phyloP scores from a whole-genome alignment of 2,888 invertebrate genomes.

The Leptinotarsa tumamoca region DNA sequence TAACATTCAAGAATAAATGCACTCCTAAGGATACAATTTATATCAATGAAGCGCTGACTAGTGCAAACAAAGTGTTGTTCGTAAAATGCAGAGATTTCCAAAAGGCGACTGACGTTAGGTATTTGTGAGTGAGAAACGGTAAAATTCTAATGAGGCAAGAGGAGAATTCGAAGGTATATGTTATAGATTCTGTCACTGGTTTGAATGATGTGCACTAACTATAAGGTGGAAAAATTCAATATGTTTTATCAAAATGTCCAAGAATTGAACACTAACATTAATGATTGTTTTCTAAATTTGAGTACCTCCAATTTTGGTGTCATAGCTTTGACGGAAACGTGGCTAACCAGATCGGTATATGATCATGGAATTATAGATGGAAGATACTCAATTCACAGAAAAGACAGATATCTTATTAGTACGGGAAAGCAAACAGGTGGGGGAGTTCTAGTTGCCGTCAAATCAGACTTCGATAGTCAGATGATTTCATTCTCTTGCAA shows the following conservation, averaged over 20 bases:
- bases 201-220: slow-evolving; percentile 19
- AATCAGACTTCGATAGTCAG: slow-evolving; percentile 20
- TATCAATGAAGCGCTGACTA: no score
- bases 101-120: slow-evolving; percentile 16
- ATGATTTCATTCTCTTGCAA: slow-evolving; percentile 8
- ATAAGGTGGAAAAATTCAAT: slow-evolving; percentile 18
- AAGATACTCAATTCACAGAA: slow-evolving; percentile 18
- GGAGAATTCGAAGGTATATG: slow-evolving; percentile 20
- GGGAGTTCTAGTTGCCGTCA: slow-evolving; percentile 17
- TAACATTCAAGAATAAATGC: slow-evolving; percentile 22
- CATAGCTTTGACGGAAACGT: slow-evolving; percentile 23
- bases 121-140: slow-evolving; percentile 26
- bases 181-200: slow-evolving; percentile 15
- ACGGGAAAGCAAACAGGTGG: slow-evolving; percentile 17
- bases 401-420: slow-evolving; percentile 21
- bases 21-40: neutral
- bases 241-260: slow-evolving; percentile 18
- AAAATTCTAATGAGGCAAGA: slow-evolving; percentile 8
- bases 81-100: no score
- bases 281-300: slow-evolving; percentile 13
- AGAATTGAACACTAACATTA: slow-evolving; percentile 20
- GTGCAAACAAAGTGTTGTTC: no score
- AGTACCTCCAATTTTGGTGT: slow-evolving; percentile 15
- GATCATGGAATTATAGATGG: slow-evolving; percentile 18
- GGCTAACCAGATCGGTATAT: slow-evolving; percentile 17